Percentiles rank a stretch among this genome's conserved stretches.
Conservation (phyloP, 1,140 invertebrate genomes). For the Conopomorpha cramerella region DNA sequence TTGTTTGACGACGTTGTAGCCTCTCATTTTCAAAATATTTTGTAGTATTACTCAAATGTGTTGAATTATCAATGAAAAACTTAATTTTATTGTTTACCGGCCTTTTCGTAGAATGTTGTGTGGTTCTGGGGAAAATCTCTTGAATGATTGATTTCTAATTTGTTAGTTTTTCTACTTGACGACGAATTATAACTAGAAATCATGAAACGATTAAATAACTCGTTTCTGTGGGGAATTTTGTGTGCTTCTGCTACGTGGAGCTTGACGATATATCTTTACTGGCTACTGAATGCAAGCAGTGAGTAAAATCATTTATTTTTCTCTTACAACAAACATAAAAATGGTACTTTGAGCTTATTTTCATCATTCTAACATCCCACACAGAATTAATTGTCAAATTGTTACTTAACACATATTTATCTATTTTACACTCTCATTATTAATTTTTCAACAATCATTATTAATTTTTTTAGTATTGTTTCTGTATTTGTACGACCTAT, state of each 20-base stretch:
- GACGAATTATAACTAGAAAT: slow-evolving; percentile 11
- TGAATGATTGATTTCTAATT: too few species aligned
- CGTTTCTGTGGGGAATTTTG: slow-evolving; percentile 42
- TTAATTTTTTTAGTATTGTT: background rate
- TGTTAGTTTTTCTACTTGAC: too few species aligned
- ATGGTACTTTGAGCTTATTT: background rate
- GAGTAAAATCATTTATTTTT: slow-evolving; percentile 12
- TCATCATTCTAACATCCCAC: background rate
- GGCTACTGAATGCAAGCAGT: slow-evolving; percentile 40
- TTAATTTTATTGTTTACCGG: too few species aligned
- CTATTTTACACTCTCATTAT: background rate
- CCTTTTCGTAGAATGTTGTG: too few species aligned
- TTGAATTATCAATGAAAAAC: too few species aligned
- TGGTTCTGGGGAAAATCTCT: too few species aligned
- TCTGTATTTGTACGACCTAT: too few species aligned
- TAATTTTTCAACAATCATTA: background rate
- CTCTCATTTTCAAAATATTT: too few species aligned
- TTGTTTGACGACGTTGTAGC: too few species aligned
- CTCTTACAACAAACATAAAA: background rate
- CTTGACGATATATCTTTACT: slow-evolving; percentile 46
- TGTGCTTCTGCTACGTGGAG: slow-evolving; percentile 48
- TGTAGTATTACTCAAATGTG: too few species aligned
- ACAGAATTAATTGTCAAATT: background rate
- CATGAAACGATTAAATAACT: slow-evolving; percentile 39
- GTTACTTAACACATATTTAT: too few species aligned